phyloP scores from a whole-genome alignment of 1,140 invertebrate genomes.

The Druon quercuslanigerum region DNA sequence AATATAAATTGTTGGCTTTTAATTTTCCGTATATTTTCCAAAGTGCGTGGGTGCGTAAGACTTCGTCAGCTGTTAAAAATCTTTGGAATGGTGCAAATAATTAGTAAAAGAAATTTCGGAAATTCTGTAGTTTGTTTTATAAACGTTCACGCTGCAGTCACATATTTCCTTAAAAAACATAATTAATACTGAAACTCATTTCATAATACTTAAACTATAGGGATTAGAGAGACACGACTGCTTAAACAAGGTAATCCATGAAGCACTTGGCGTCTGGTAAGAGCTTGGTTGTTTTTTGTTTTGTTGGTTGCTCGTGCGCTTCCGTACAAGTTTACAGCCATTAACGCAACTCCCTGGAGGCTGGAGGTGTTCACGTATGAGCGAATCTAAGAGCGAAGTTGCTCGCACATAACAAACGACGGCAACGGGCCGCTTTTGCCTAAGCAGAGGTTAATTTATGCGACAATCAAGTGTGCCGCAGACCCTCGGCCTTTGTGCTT shows the following conservation, averaged over 20 bases:
- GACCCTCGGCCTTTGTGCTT: conserved; percentile 47
- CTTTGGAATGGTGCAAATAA: too few relatives aligned
- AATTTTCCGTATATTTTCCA: too few relatives aligned
- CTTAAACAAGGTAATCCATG: conserved; percentile 19
- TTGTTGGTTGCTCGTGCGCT: neutral
- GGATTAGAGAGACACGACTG: neutral
- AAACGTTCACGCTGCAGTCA: too few relatives aligned
- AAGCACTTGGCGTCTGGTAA: conserved; percentile 15
- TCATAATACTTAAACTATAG: neutral
- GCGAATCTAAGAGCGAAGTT: conserved; percentile 27
- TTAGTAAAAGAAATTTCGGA: too few relatives aligned
- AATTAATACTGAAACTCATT: too few relatives aligned
- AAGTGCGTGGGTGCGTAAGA: too few relatives aligned
- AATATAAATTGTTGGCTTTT: too few relatives aligned
- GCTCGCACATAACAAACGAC: conserved; percentile 53
- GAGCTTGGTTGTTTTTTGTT: conserved; percentile 12
- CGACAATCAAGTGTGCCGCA: conserved; percentile 53
- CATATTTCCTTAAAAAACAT: too few relatives aligned
- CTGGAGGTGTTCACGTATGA: conserved; percentile 10
- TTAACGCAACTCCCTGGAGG: conserved; percentile 15
- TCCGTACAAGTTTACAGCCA: conserved; percentile 21
- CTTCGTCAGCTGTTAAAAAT: too few relatives aligned
- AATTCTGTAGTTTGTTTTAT: too few relatives aligned
- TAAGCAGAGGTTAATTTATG: conserved; percentile 59
- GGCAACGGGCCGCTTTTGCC: conserved; percentile 55